These are phyloP conservation scores for Amphipoea lucens DNA, from an alignment of 2,888 invertebrate species.

Conservation along the genomic window DNA sequence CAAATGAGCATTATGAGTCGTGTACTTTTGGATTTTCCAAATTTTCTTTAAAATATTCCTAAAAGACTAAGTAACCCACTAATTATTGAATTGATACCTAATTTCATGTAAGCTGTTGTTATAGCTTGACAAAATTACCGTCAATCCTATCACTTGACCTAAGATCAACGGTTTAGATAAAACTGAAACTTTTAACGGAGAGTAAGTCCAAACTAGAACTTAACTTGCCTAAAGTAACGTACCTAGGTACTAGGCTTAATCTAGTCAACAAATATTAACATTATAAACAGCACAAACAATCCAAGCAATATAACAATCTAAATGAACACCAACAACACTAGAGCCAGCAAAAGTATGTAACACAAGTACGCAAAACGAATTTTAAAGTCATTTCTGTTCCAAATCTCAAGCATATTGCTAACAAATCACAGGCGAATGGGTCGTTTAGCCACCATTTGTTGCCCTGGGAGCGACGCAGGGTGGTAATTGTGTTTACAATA, in stretches of 20 bases:
- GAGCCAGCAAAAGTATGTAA: constrained; percentile 70
- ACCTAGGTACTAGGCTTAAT: neutral
- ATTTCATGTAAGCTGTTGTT: neutral
- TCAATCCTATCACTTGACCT: neutral
- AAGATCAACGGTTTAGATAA: neutral
- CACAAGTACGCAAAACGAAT: constrained; percentile 76
- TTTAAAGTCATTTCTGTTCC: constrained; percentile 84
- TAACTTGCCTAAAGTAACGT: neutral
- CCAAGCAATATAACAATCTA: constrained; percentile 56
- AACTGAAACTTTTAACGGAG: neutral
- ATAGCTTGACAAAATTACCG: neutral
- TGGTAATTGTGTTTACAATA: constrained; percentile 88
- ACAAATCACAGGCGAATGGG: constrained; percentile 89
- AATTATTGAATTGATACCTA: neutral
- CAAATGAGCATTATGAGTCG: too few relatives aligned
- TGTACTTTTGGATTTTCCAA: too few relatives aligned
- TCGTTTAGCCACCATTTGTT: constrained; percentile 89
- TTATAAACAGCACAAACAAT: constrained; percentile 15
- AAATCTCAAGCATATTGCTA: constrained; percentile 90
- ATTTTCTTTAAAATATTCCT: neutral
- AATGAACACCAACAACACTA: constrained; percentile 52
- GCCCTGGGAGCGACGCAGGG: constrained; percentile 78
- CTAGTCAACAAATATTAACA: constrained; percentile 1
- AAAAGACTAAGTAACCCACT: neutral
- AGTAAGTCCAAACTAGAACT: neutral